Conservation (phyloP, 2,113 vertebrate genomes). For the Orientallactaga bullata region DNA sequence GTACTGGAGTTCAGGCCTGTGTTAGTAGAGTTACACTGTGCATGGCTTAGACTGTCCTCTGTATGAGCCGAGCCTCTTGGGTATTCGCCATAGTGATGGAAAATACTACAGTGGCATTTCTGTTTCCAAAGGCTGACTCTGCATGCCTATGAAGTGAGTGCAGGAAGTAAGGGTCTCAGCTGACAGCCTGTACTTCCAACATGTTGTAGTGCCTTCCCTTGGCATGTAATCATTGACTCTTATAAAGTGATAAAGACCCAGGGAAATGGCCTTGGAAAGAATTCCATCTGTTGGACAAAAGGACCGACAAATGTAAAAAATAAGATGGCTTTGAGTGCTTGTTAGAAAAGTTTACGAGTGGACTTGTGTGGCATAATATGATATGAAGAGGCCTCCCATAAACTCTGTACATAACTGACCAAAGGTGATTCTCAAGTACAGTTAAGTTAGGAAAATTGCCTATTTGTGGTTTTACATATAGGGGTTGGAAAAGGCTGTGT, state of each 20-base stretch:
- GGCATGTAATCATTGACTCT: accelerated
- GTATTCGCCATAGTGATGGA: background rate
- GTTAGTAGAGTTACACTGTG: too few relatives aligned
- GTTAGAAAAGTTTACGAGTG: background rate
- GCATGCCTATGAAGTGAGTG: accelerated
- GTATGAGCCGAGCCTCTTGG: background rate
- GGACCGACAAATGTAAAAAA: background rate
- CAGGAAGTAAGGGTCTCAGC: background rate
- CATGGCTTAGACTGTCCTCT: background rate
- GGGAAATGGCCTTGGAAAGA: background rate
- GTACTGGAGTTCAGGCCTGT: too few relatives aligned
- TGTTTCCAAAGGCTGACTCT: background rate
- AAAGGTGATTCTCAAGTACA: background rate
- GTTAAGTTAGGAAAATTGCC: background rate
- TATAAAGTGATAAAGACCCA: background rate
- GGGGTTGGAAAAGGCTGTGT: background rate
- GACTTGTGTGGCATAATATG: too few relatives aligned
- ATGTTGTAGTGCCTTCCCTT: accelerated
- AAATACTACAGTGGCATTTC: background rate
- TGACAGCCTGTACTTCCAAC: background rate
- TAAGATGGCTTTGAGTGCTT: background rate
- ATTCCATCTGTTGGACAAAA: background rate
- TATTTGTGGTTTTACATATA: background rate
- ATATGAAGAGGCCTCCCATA: background rate
- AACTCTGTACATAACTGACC: background rate